Evolutionary conservation across 2,888 invertebrate genomes (phyloP).

Genomic region (Carterocephalus palaemon): DNA sequence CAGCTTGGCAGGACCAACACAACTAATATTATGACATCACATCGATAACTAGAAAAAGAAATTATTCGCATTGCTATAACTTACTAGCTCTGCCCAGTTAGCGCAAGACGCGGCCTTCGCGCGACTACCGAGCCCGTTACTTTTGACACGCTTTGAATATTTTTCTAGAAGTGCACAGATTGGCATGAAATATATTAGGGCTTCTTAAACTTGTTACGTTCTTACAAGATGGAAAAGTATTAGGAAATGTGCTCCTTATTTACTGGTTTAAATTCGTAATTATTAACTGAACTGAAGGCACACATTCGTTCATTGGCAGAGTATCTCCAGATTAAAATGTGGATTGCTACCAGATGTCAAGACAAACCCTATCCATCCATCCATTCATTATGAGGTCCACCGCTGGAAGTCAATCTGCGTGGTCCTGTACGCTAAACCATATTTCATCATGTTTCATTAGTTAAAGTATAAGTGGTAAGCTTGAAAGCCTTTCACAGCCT

Average conservation of each 20-base stretch:
- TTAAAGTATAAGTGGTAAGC: no score
- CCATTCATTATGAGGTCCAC: no score
- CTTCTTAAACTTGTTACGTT: slow-evolving; percentile 12
- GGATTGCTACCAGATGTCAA: no score
- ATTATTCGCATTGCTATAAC: slow-evolving; percentile 13
- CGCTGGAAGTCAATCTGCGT: no score
- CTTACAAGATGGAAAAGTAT: background rate
- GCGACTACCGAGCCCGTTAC: slow-evolving; percentile 11
- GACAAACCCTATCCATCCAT: no score
- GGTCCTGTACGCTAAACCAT: no score
- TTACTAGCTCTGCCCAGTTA: slow-evolving; percentile 2
- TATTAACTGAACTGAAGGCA: no score
- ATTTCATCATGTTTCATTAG: no score
- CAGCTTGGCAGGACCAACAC: slow-evolving; percentile 28
- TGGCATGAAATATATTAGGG: slow-evolving; percentile 11
- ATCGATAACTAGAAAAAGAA: slow-evolving; percentile 28
- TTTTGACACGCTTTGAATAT: slow-evolving; percentile 21
- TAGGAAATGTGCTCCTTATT: background rate
- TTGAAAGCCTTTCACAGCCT: no score
- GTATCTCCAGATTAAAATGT: no score
- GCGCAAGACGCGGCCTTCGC: slow-evolving; percentile 14
- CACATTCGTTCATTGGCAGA: no score
- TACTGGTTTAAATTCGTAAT: no score
- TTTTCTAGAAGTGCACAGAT: slow-evolving; percentile 15
- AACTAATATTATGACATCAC: slow-evolving; percentile 39